These are phyloP conservation scores for Stomorhina lunata DNA, from an alignment of 2,888 invertebrate species.

Conservation along the genomic window DNA sequence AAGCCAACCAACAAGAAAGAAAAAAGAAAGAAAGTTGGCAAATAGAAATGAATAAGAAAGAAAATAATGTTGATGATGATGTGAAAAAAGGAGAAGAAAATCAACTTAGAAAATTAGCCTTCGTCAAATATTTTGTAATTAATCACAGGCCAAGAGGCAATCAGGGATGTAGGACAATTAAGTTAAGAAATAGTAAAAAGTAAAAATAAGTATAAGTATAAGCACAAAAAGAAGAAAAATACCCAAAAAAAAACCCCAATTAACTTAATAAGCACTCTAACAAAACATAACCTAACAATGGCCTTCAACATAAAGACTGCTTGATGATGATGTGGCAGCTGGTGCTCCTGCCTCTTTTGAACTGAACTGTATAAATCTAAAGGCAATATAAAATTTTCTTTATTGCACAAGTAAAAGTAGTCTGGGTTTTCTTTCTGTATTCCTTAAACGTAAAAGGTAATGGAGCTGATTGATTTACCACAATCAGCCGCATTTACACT, in stretches of 20 bases:
- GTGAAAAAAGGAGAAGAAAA: neutral
- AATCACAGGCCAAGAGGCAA: conserved; percentile 64
- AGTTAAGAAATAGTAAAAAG: neutral
- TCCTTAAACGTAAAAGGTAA: conserved; percentile 12
- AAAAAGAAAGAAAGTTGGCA: neutral
- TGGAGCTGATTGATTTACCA: conserved; percentile 59
- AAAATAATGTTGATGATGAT: neutral
- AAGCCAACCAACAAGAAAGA: neutral
- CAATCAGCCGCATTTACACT: conserved; percentile 58
- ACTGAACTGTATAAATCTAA: neutral
- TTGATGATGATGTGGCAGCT: no score
- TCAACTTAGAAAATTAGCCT: conserved; percentile 51
- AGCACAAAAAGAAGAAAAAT: conserved; percentile 2
- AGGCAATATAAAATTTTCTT: conserved; percentile 20
- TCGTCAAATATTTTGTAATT: conserved; percentile 60
- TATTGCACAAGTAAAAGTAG: neutral
- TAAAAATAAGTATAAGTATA: neutral
- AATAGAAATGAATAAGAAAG: neutral
- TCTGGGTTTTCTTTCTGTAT: neutral
- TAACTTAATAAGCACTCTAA: conserved; percentile 65
- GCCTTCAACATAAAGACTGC: conserved; percentile 17
- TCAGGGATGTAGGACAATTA: conserved; percentile 24
- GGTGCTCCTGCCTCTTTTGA: no score
- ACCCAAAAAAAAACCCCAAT: conserved; percentile 66
- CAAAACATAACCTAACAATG: conserved; percentile 53